Percentiles rank a stretch among this genome's conserved stretches.
Evolutionary conservation across 2,797 vertebrate species (phyloP).

Genomic region (Cheirogaleus major): DNA sequence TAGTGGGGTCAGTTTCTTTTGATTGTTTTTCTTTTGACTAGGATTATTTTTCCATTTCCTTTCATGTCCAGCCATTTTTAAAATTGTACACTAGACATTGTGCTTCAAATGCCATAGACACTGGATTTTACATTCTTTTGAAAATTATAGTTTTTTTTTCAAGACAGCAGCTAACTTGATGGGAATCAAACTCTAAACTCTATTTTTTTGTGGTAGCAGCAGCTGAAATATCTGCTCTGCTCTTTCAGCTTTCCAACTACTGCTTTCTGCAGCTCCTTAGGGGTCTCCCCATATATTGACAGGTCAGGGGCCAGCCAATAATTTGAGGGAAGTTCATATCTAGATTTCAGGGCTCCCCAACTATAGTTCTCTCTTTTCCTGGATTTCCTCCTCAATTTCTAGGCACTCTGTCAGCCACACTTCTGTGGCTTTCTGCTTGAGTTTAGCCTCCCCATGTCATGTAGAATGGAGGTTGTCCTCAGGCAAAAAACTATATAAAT

Average conservation of each 20-base stretch:
- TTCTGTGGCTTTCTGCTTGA: not conserved
- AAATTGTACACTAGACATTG: not conserved
- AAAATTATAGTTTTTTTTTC: not conserved
- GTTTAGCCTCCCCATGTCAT: not conserved
- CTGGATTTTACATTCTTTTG: not conserved
- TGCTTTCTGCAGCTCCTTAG: not conserved
- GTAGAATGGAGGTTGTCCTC: not conserved
- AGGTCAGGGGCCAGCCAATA: not conserved
- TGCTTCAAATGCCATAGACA: not conserved
- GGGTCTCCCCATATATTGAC: not conserved
- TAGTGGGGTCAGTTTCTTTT: not conserved
- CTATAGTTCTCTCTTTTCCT: not conserved
- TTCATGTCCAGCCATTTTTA: not conserved
- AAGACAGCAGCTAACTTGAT: not conserved
- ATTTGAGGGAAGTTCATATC: not conserved
- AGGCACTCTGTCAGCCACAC: not conserved
- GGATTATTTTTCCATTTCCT: not conserved
- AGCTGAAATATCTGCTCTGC: not conserved
- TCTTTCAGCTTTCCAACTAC: not conserved
- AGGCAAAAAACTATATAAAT: not conserved
- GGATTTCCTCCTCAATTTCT: not conserved
- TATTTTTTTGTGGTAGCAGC: not conserved
- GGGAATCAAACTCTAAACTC: not conserved
- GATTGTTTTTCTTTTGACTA: not conserved
- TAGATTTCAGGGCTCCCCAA: not conserved